phyloP scores from a whole-genome alignment of 2,888 invertebrate genomes.

The Cinara cedri region DNA sequence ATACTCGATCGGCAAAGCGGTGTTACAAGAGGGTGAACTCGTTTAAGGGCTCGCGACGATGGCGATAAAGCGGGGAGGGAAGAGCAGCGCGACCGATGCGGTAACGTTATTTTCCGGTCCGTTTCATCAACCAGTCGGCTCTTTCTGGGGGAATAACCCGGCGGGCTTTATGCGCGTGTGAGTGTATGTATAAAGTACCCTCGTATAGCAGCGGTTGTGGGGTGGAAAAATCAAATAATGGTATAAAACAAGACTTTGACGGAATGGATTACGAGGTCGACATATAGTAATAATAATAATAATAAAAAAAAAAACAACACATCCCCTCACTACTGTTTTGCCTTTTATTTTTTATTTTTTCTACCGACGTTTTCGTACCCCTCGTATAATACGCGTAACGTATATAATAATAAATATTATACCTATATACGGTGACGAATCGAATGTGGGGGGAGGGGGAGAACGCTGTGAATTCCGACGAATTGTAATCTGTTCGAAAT shows the following conservation, averaged over 20 bases:
- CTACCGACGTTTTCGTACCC: conserved; percentile 33
- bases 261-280: conserved; percentile 52
- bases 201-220: conserved; percentile 18
- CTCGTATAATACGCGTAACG: no score
- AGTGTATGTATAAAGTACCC: conserved; percentile 17
- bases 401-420: no score
- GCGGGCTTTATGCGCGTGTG: conserved; percentile 30
- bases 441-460: no score
- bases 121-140: conserved; percentile 54
- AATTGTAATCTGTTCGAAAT: conserved; percentile 22
- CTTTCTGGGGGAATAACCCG: conserved; percentile 52
- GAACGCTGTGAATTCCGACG: background rate
- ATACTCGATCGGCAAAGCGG: conserved; percentile 27
- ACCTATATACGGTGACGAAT: no score
- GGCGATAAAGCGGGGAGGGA: conserved; percentile 51
- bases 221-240: conserved; percentile 52
- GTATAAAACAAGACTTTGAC: conserved; percentile 51
- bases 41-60: conserved; percentile 56
- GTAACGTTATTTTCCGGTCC: conserved; percentile 57
- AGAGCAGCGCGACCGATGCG: conserved; percentile 45
- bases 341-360: conserved; percentile 11
- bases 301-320: conserved; percentile 43
- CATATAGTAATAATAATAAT: no score
- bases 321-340: conserved; percentile 26
- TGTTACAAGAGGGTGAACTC: conserved; percentile 55